Evolutionary conservation across 2,888 invertebrate genomes (phyloP), one percentile per base, ranked within the genome.

Genomic region (Balanococcus diminutus): DNA sequence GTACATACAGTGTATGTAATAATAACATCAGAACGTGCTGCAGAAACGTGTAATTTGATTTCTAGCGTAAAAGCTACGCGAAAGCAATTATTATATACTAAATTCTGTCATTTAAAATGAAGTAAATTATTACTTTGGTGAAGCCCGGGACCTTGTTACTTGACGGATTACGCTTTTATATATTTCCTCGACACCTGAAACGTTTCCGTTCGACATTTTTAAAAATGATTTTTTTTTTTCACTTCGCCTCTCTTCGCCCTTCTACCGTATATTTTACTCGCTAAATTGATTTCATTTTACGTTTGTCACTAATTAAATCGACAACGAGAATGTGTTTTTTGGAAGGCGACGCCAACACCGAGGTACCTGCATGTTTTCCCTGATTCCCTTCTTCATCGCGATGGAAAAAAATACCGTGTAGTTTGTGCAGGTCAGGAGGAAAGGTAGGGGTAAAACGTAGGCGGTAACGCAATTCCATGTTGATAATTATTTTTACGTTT

Each of bases 101-200:
- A 46, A 84, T 84, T 84, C 84, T 84, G 84, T 84, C 84, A 84
- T 84, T 84, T 22, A 61, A 84, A 83, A 84, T 67, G 84, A 84
- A 84, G 84, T 84, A 84, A 84, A 84, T 84, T 84, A 84, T 84
- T 84, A 84, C 84, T 84, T 84, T 84, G 84, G 84, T 61, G 67
- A 84, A 25, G 67, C 61, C 51, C 56, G 32, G 67, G 84, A 84
- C 84, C 84, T 84, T 84, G 84, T 84, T 84, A 84, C 84, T 84
- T 84, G 84, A 84, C 84, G 61, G 84, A 84, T 84, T 84, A 56
- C 67, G 67, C 84, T 84, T 84, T 84, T 84, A 46, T 82, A 46
- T 82, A 82, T 82, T 82, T 82, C 82, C 82, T 82, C 82, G 82
- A 82, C 82, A 82, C 82, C 82, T 82, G 82, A 82, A 82, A 82